A percentile compares a stretch with the other conserved stretches of the same genome.
These are phyloP conservation scores for Regulus satrapa DNA, from an alignment of 2,113 vertebrate genomes.

Conservation along the genomic window DNA sequence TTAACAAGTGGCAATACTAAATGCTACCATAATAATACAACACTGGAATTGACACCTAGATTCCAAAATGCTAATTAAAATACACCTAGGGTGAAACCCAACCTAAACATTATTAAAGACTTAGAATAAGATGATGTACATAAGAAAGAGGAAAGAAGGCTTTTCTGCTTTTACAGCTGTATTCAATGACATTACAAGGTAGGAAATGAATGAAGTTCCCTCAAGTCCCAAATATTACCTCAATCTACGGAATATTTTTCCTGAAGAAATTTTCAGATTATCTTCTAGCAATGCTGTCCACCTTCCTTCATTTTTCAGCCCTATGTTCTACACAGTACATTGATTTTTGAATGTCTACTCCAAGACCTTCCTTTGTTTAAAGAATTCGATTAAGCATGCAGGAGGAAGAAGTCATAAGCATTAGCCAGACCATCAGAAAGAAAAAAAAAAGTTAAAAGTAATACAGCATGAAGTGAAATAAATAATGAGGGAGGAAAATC, in stretches of 20 bases:
- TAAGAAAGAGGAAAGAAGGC: background rate
- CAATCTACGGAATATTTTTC: background rate
- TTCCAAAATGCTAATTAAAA: background rate
- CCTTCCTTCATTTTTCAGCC: background rate
- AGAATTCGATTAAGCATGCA: background rate
- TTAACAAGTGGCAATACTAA: background rate
- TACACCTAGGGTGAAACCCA: background rate
- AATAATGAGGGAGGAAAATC: background rate
- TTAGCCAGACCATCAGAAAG: background rate
- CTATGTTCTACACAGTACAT: background rate
- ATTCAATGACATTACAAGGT: background rate
- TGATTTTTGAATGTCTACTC: background rate
- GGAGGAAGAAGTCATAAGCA: background rate
- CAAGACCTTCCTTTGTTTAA: background rate
- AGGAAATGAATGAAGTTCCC: background rate
- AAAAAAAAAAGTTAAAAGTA: background rate
- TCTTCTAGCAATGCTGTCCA: background rate
- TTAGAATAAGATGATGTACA: background rate
- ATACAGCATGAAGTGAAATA: conserved; percentile 2
- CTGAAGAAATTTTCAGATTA: background rate
- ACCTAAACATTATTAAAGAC: background rate
- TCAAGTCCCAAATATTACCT: background rate
- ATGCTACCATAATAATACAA: background rate
- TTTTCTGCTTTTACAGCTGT: background rate
- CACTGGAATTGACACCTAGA: background rate